A percentile compares a stretch with the other conserved stretches of the same genome.
These are phyloP conservation scores for Alsophila aescularia DNA, from an alignment of 2,888 invertebrate species.

Conservation along the genomic window DNA sequence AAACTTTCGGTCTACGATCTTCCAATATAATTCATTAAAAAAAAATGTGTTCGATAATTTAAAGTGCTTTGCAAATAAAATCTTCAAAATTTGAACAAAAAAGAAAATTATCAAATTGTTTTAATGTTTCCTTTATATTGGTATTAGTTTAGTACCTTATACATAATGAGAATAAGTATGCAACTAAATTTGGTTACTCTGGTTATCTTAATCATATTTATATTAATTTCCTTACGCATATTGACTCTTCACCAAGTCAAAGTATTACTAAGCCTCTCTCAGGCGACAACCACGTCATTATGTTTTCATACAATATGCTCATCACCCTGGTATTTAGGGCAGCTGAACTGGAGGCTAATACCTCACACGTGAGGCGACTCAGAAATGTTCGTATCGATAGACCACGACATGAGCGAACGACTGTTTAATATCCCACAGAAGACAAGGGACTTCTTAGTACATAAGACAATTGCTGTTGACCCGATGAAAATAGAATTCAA, in stretches of 20 bases:
- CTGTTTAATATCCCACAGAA: neutral
- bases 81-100: no score
- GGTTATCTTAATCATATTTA: no score
- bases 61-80: no score
- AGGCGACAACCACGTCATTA: slow-evolving; percentile 1
- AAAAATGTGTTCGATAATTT: no score
- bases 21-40: no score
- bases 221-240: no score
- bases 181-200: no score
- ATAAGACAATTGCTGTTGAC: neutral
- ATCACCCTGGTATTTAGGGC: slow-evolving; percentile 20
- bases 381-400: neutral
- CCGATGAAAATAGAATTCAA: slow-evolving; percentile 8
- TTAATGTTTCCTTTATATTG: no score
- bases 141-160: no score
- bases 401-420: neutral
- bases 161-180: no score
- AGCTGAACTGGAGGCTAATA: slow-evolving; percentile 15
- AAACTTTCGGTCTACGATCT: no score
- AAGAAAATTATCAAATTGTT: no score
- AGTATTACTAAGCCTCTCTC: neutral
- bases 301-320: slow-evolving; percentile 3
- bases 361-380: slow-evolving; percentile 1
- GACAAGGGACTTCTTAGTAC: neutral
- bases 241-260: neutral